phyloP scores from a whole-genome alignment of 2,797 vertebrate genomes.

The Gambusia yucatana region DNA sequence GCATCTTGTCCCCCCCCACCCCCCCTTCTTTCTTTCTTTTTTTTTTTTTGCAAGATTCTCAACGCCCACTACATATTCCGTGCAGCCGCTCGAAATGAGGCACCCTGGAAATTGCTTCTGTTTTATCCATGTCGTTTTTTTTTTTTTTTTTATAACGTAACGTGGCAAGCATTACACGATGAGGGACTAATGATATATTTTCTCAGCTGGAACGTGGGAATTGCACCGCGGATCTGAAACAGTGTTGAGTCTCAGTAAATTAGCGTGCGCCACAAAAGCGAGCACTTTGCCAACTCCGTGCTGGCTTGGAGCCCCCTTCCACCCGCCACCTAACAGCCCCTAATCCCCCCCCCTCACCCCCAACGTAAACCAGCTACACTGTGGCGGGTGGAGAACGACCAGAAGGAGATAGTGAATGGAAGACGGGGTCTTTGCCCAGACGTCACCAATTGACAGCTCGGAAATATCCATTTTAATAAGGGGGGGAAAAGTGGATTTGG shows the following conservation, averaged over 20 bases:
- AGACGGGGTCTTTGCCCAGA: conserved; percentile 73
- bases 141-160: conserved; percentile 78
- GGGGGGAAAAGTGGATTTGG: conserved; percentile 82
- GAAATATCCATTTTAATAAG: conserved; percentile 86
- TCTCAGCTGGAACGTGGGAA: conserved; percentile 84
- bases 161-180: conserved; percentile 83
- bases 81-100: conserved; percentile 69
- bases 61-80: conserved; percentile 70
- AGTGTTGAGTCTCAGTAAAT: conserved; percentile 84
- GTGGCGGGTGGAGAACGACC: conserved; percentile 46
- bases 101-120: conserved; percentile 73
- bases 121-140: conserved; percentile 78
- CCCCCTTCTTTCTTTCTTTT: rapidly evolving
- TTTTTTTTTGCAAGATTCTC: conserved; percentile 58
- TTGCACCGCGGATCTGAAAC: conserved; percentile 71
- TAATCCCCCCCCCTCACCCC: not conserved
- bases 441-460: conserved; percentile 82
- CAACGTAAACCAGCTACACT: conserved; percentile 58
- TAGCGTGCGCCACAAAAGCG: conserved; percentile 71
- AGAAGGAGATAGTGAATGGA: conserved; percentile 66
- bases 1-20: conserved; percentile 49
- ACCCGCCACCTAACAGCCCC: not conserved
- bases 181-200: conserved; percentile 86
- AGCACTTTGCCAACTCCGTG: conserved; percentile 65
- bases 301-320: conserved; percentile 42